Conservation (phyloP, 2,113 vertebrate species). For the Albula glossodonta region DNA sequence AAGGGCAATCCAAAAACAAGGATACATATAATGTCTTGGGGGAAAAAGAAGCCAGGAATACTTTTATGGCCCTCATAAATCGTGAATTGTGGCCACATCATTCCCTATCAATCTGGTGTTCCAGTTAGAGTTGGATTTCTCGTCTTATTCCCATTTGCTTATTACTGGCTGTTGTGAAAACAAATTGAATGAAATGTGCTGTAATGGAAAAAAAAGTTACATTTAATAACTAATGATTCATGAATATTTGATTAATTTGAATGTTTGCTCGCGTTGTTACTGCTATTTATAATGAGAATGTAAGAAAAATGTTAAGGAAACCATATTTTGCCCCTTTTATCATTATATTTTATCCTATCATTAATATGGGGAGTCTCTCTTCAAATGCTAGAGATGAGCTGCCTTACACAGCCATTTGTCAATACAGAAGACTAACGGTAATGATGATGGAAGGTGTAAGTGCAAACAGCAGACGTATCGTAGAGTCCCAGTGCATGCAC, state of each 20-base stretch:
- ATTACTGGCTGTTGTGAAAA: background rate
- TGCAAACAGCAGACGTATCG: background rate
- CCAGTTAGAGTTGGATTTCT: background rate
- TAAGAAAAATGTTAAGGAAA: background rate
- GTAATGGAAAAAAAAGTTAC: too few relatives aligned
- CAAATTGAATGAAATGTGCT: too few relatives aligned
- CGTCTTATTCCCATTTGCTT: background rate
- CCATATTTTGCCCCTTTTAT: background rate
- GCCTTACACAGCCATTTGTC: background rate
- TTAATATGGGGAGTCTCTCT: too few relatives aligned
- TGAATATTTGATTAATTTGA: background rate
- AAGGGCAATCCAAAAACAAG: slow-evolving; percentile 7
- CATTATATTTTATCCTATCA: too few relatives aligned
- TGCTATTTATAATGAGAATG: background rate
- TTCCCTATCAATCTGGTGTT: background rate
- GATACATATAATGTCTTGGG: background rate
- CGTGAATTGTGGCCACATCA: background rate
- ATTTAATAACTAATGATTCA: too few relatives aligned
- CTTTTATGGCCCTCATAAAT: background rate
- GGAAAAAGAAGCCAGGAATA: background rate
- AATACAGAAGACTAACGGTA: background rate
- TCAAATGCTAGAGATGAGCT: too few relatives aligned
- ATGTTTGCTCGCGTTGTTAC: background rate
- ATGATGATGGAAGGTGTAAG: background rate
- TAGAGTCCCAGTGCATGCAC: background rate